Evolutionary conservation across 2,797 vertebrate genomes (phyloP), one percentile per base, ranked within the genome.

Genomic region (Naso thynnoides): DNA sequence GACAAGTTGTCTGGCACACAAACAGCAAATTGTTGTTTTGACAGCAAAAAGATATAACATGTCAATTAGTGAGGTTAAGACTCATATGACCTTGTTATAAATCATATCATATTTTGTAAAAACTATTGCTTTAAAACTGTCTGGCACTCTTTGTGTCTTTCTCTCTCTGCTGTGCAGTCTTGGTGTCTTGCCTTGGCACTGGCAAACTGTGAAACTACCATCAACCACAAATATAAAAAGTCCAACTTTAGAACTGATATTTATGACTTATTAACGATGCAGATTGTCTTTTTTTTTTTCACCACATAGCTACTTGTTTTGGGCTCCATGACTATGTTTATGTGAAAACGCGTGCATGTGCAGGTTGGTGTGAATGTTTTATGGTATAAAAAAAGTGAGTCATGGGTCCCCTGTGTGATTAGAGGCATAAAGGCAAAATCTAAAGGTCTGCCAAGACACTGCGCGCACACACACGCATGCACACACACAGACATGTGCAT

Each of bases 341-440:
- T 64, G 66, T 62, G 49, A 33, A 41, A 44, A 31, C 53, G 36
- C 47, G 21, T 48, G 38, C 18, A 15, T 15, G 26, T 21, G 48
- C 50, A n/a, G 44, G 38, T 27, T 58, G 18, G 53, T 52, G 41
- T 24, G 16, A 33, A 16, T 0, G 5, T 56, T 70, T 49, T 63
- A 69, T 63, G 38, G 38, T 55, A 50, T 59, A 65, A 83, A 82
- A 73, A 67, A 59, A 27, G 33, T 80, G 52, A 88, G 63, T 87
- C 77, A 89, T 54, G 41, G 26, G 24, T 79, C 81, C 65, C 69
- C 82, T 56, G 58, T 72, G 72, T 78, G 70, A 89, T 79, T 47
- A 70, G 73, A 74, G 49, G 61, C 44, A 74, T 71, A 56, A 78
- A 59, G 69, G 67, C 55, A 48, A 79, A 55, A 39, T 57, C 50